A percentile compares a stretch with the other conserved stretches of the same genome.
These are phyloP conservation scores for Zaprionus capensis DNA, from an alignment of 1,140 invertebrate genomes.

Conservation along the genomic window DNA sequence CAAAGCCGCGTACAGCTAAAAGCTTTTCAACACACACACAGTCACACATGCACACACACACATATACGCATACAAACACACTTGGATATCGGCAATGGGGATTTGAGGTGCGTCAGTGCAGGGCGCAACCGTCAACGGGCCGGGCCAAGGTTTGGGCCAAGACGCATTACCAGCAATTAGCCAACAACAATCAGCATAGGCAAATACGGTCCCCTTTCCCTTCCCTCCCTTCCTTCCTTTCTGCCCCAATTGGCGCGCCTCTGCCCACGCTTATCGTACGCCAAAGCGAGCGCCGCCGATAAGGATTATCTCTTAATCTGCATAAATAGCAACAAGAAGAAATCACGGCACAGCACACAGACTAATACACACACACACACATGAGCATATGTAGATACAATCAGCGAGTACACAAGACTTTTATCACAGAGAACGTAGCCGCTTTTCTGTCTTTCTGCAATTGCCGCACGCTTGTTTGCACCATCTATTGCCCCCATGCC, in stretches of 20 bases:
- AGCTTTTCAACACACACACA: conserved; percentile 35
- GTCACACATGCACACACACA: neutral
- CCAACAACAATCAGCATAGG: conserved; percentile 13
- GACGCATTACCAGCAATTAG: conserved; percentile 27
- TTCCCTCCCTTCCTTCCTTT: conserved; percentile 7
- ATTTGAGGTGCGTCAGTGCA: conserved; percentile 9
- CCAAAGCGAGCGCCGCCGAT: conserved; percentile 50
- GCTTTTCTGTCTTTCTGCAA: conserved; percentile 1
- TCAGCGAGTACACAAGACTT: conserved; percentile 22
- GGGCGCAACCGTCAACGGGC: conserved; percentile 8
- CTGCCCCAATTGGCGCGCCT: conserved; percentile 48
- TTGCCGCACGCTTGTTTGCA: conserved; percentile 6
- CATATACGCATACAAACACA: conserved; percentile 9
- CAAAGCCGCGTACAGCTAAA: conserved; percentile 34
- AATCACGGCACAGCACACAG: conserved; percentile 8
- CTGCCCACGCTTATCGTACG: conserved; percentile 24
- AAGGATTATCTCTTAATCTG: conserved; percentile 84
- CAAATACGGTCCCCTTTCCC: neutral
- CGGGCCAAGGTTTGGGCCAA: conserved; percentile 10
- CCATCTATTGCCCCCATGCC: neutral
- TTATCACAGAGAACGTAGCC: conserved; percentile 32
- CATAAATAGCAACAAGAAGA: conserved; percentile 70
- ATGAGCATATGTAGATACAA: neutral
- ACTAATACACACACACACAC: neutral
- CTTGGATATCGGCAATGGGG: conserved; percentile 35